Evolutionary conservation across 2,113 vertebrate genomes (phyloP).

Genomic region (Thalassoma bifasciatum): DNA sequence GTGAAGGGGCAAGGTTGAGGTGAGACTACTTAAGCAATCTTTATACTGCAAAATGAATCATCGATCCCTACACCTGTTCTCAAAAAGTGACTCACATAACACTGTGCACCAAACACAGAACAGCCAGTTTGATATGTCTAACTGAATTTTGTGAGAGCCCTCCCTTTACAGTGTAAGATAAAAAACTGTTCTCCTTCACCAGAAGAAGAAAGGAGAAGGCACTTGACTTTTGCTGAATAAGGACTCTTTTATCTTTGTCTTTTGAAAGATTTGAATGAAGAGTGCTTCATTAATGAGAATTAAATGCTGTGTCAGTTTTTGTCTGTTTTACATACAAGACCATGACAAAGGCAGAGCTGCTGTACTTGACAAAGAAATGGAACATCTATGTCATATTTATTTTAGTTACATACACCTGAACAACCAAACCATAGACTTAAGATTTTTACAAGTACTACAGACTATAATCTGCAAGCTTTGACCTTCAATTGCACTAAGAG

Average conservation of each 20-base stretch:
- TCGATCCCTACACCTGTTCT: conserved; percentile 34
- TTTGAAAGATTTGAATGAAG: conserved; percentile 62
- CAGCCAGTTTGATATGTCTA: conserved; percentile 21
- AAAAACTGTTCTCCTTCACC: conserved; percentile 55
- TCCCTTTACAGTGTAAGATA: conserved; percentile 54
- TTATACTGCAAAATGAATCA: conserved; percentile 33
- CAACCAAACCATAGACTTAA: not conserved
- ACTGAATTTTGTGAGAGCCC: conserved; percentile 20
- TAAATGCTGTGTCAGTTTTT: conserved; percentile 42
- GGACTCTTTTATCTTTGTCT: conserved; percentile 65
- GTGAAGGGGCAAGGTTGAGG: not conserved
- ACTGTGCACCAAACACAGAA: conserved; percentile 17
- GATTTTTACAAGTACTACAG: not conserved
- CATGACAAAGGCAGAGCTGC: conserved; percentile 27
- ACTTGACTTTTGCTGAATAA: conserved; percentile 68
- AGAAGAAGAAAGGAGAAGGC: conserved; percentile 29
- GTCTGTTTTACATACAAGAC: conserved; percentile 20
- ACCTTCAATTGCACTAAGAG: no score
- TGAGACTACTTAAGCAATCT: conserved; percentile 16
- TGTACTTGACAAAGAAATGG: conserved; percentile 19
- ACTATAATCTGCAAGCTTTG: not conserved
- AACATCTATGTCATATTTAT: conserved; percentile 3
- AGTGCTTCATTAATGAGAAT: conserved; percentile 54
- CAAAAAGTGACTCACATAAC: conserved; percentile 17
- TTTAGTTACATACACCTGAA: not conserved